phyloP scores from a whole-genome alignment of 2,888 invertebrate genomes.

The Lathronympha strigana region DNA sequence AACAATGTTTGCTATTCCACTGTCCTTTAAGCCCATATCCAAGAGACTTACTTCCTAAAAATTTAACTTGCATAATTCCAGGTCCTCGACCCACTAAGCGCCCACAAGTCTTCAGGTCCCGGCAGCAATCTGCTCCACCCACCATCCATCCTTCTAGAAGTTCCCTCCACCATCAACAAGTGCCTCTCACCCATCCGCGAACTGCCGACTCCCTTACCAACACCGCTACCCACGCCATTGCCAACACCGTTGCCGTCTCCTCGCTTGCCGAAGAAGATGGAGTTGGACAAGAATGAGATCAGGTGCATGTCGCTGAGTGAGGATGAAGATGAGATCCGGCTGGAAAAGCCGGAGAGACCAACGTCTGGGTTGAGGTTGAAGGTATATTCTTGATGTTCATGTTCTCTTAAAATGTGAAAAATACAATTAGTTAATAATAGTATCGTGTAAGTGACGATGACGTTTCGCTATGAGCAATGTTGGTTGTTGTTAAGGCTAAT shows the following conservation, averaged over 20 bases:
- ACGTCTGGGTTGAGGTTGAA: slow-evolving; percentile 68
- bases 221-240: slow-evolving; percentile 85
- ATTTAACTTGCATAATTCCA: slow-evolving; percentile 49
- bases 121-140: slow-evolving; percentile 88
- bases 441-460: no score
- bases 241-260: slow-evolving; percentile 86
- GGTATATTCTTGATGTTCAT: slow-evolving; percentile 52
- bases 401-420: background rate
- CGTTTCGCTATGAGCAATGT: no score
- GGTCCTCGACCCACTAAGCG: slow-evolving; percentile 88
- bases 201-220: slow-evolving; percentile 89
- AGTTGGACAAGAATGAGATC: slow-evolving; percentile 63
- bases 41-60: background rate
- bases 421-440: no score
- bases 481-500: no score
- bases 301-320: slow-evolving; percentile 72
- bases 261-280: slow-evolving; percentile 72
- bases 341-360: slow-evolving; percentile 66
- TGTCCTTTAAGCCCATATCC: background rate
- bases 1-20: background rate
- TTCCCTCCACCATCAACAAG: slow-evolving; percentile 89
- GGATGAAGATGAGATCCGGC: slow-evolving; percentile 75
- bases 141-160: slow-evolving; percentile 90
- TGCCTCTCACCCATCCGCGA: slow-evolving; percentile 92
- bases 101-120: slow-evolving; percentile 84